Evolutionary conservation across 1,140 invertebrate genomes (phyloP).

Genomic region (Sminthurides bifidus): DNA sequence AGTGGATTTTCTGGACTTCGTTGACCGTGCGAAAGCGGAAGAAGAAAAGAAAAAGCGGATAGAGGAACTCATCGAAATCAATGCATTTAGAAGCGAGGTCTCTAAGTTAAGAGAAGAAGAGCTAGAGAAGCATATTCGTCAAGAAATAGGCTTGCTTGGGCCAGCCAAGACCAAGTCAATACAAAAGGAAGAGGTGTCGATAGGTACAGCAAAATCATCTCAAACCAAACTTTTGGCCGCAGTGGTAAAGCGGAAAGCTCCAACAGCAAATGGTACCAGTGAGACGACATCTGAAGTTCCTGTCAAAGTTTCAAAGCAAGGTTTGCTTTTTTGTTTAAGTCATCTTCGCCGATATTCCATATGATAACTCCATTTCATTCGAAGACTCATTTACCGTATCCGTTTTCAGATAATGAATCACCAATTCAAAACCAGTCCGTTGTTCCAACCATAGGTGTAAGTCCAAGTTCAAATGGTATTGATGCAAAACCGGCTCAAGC

Average conservation of each 20-base stretch:
- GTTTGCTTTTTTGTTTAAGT: conserved; percentile 6
- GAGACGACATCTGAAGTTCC: neutral
- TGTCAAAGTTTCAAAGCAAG: conserved; percentile 5
- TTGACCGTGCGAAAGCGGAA: conserved; percentile 71
- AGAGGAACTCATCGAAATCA: conserved; percentile 67
- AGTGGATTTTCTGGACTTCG: conserved; percentile 78
- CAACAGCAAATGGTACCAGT: neutral
- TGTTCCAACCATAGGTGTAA: no score
- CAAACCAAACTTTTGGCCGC: conserved; percentile 49
- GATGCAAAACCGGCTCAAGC: no score
- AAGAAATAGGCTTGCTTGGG: conserved; percentile 39
- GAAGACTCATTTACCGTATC: neutral
- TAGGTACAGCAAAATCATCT: conserved; percentile 35
- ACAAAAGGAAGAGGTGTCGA: conserved; percentile 3
- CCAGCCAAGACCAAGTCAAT: conserved; percentile 7
- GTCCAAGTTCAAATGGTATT: no score
- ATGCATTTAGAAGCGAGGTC: conserved; percentile 66
- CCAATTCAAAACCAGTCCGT: no score
- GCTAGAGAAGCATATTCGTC: conserved; percentile 50
- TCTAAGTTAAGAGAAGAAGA: conserved; percentile 63
- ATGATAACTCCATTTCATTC: neutral
- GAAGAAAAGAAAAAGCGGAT: conserved; percentile 64
- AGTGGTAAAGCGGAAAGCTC: conserved; percentile 42
- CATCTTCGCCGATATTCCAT: neutral
- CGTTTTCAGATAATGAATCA: neutral